These are phyloP conservation scores for Oreochromis grahami DNA, from an alignment of 2,797 vertebrate species.

Conservation along the genomic window DNA sequence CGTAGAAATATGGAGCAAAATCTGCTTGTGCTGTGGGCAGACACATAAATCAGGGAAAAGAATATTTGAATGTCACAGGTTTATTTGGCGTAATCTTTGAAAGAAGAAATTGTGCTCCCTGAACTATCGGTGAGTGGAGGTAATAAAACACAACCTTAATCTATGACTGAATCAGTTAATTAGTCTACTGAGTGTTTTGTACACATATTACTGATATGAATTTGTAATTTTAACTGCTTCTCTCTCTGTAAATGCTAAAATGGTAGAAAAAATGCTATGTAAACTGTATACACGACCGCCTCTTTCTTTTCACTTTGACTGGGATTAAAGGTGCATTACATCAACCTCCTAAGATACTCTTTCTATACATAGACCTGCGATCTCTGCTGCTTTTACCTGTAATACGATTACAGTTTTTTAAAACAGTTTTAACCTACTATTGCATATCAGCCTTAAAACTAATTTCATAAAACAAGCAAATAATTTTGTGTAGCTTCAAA, in stretches of 20 bases:
- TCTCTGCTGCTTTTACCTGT: background rate
- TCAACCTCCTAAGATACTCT: conserved; percentile 42
- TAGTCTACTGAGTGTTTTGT: background rate
- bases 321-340: conserved; percentile 65
- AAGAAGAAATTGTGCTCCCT: background rate
- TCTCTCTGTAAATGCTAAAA: background rate
- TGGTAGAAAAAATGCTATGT: background rate
- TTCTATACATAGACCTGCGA: conserved; percentile 29
- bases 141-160: background rate
- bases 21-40: conserved; percentile 80
- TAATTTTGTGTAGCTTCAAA: background rate
- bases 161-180: background rate
- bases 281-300: background rate
- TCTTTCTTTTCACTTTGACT: conserved; percentile 18
- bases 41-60: background rate
- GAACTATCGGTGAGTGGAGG: background rate
- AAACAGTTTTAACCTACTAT: background rate
- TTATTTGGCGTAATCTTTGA: background rate
- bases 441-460: background rate
- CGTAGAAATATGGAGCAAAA: conserved; percentile 93
- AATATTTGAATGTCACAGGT: background rate
- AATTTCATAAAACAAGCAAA: background rate
- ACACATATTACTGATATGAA: background rate
- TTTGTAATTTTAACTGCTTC: background rate
- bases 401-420: background rate